Evolutionary conservation across 2,888 invertebrate genomes (phyloP), one percentile per base, ranked within the genome.

Genomic region (Hypsopygia costalis): DNA sequence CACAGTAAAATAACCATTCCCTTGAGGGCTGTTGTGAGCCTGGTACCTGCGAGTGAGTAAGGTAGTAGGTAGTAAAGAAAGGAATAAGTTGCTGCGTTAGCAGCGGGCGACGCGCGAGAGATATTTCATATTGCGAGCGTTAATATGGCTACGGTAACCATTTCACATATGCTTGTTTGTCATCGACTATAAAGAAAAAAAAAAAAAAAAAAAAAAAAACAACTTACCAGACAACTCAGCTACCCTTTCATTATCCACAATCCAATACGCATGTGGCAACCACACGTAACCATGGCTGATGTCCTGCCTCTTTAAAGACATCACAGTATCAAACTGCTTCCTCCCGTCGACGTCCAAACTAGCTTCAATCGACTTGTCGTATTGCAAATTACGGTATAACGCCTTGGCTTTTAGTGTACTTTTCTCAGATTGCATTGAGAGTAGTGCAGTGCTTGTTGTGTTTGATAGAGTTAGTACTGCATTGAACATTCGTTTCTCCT

Each of bases 281-380:
- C 94, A 95, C 0, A 92, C 91, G 57, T 82, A 92, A 0, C 95
- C 95, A 49, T 94, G 91, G 44, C 88, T 91, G 11, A 91, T 91
- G 39, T 90, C 90, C 34, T 90, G 80, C 30, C 90, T 82, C 31
- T 86, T 86, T 35, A 94, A 80, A 1, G 93, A 92, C 61, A 92
- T 76, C 0, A 90, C 89, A 0, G 92, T 91, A 49, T 93, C 93
- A 33, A 94, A 91, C 62, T 94, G 93, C 51, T 92, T 93, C 34
- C 91, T 87, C 0, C 94, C 93, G 58, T 96, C 93, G 4, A 94
- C 92, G 51, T 95, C 93, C 1, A 96, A 65, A 12, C 92, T 92
- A 0, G 95, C 88, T 52, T 94, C 92, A 3, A 95, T 63, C 6
- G 91, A 91, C 46, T 93, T 93, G 60, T 94, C 93, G 45, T 91